phyloP scores from a whole-genome alignment of 1,140 invertebrate genomes.

The Saccostrea cuccullata region DNA sequence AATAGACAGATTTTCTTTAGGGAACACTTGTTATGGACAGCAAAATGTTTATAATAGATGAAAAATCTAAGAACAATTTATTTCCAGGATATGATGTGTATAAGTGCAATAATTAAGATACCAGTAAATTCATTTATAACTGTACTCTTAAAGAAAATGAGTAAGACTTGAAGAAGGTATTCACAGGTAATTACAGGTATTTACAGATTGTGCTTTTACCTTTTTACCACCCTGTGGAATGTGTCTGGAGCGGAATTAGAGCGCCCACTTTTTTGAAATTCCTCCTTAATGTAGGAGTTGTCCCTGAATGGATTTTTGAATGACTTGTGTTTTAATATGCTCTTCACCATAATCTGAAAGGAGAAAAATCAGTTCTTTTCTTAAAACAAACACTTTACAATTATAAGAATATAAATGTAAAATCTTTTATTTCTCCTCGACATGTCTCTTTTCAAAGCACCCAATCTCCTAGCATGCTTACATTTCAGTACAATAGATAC shows the following conservation, averaged over 20 bases:
- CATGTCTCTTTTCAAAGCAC: too few relatives aligned
- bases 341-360: constrained; percentile 90
- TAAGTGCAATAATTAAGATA: background rate
- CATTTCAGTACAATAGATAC: too few relatives aligned
- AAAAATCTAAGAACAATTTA: background rate
- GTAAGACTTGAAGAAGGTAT: too few relatives aligned
- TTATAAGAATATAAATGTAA: too few relatives aligned
- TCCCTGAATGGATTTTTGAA: constrained; percentile 85
- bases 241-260: constrained; percentile 75
- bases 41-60: background rate
- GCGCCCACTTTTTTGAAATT: constrained; percentile 69
- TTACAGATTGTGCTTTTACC: constrained; percentile 46
- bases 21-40: background rate
- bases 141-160: background rate
- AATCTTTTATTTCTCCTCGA: too few relatives aligned
- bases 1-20: background rate
- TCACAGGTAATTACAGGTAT: background rate
- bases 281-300: constrained; percentile 64
- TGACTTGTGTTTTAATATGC: constrained; percentile 95
- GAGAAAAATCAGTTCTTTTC: constrained; percentile 18
- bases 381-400: too few relatives aligned
- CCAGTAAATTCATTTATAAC: background rate
- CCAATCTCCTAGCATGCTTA: too few relatives aligned
- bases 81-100: background rate
- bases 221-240: constrained; percentile 67